Conservation (phyloP, 2,888 invertebrate species). For the Eupithecia vulgata region DNA sequence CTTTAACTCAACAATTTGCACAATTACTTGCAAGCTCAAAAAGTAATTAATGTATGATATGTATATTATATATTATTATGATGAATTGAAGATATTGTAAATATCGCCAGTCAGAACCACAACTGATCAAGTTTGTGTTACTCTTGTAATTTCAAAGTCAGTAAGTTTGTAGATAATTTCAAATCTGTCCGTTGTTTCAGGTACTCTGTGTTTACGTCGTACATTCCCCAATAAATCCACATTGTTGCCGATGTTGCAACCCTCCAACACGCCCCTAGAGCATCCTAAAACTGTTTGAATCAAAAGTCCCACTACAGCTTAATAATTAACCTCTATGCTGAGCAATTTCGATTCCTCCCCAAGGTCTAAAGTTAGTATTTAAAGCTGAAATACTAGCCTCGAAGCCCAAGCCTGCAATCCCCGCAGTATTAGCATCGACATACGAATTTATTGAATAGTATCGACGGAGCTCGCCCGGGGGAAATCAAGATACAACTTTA, state of each 20-base stretch:
- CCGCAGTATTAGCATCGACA: slow-evolving; percentile 30
- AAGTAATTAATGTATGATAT: too few species aligned
- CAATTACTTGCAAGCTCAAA: not conserved
- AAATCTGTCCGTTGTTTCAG: too few species aligned
- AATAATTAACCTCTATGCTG: slow-evolving; percentile 4
- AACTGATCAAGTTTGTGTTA: not conserved
- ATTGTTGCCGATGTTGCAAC: not conserved
- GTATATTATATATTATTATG: too few species aligned
- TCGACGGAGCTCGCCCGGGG: slow-evolving; percentile 18
- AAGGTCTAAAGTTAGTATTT: slow-evolving; percentile 18
- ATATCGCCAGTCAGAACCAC: not conserved
- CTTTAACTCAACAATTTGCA: not conserved
- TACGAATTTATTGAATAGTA: slow-evolving; percentile 33
- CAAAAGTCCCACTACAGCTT: slow-evolving; percentile 6
- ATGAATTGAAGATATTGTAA: too few species aligned
- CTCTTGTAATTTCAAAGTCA: not conserved
- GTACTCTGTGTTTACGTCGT: not conserved
- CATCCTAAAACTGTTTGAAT: not conserved
- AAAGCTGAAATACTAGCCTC: slow-evolving; percentile 18
- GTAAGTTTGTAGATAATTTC: too few species aligned
- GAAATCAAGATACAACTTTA: slow-evolving; percentile 30
- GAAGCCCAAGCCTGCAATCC: slow-evolving; percentile 18
- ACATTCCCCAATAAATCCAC: not conserved
- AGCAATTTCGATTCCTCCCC: slow-evolving; percentile 1
- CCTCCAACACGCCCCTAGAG: slow-evolving; percentile 2